Evolutionary conservation across 1,140 invertebrate genomes (phyloP).

Genomic region (Chironomus striatipennis): DNA sequence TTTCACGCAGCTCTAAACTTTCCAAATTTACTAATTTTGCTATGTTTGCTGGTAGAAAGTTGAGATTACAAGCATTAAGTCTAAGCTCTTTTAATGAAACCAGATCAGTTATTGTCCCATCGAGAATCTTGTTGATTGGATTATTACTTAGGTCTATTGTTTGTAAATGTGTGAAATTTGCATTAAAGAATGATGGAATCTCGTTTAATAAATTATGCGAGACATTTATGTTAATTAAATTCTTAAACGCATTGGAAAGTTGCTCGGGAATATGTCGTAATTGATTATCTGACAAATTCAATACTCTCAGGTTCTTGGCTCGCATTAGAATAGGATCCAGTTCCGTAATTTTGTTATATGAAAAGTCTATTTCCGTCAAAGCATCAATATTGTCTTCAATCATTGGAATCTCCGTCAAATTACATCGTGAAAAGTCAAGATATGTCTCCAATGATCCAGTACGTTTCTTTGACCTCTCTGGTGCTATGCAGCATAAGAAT

Average conservation of each 20-base stretch:
- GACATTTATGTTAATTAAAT: background rate
- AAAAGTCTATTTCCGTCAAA: background rate
- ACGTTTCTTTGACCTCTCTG: background rate
- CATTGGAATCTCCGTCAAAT: constrained; percentile 1
- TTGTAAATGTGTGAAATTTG: background rate
- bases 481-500: background rate
- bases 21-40: constrained; percentile 76
- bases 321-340: background rate
- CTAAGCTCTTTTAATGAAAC: constrained; percentile 84
- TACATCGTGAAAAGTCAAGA: background rate
- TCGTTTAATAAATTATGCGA: background rate
- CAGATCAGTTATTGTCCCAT: constrained; percentile 68
- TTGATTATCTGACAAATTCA: background rate
- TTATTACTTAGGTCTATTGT: background rate
- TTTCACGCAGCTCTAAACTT: constrained; percentile 84
- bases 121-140: constrained; percentile 1
- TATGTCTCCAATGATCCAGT: background rate
- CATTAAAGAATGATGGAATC: background rate
- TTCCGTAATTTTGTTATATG: background rate
- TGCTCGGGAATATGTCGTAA: background rate
- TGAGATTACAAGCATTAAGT: constrained; percentile 88
- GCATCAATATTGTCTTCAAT: background rate
- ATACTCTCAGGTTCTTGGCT: background rate
- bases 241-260: background rate
- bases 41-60: constrained; percentile 92